Conservation (phyloP, 2,888 invertebrate genomes). For the Chaitophorus viminalis region DNA sequence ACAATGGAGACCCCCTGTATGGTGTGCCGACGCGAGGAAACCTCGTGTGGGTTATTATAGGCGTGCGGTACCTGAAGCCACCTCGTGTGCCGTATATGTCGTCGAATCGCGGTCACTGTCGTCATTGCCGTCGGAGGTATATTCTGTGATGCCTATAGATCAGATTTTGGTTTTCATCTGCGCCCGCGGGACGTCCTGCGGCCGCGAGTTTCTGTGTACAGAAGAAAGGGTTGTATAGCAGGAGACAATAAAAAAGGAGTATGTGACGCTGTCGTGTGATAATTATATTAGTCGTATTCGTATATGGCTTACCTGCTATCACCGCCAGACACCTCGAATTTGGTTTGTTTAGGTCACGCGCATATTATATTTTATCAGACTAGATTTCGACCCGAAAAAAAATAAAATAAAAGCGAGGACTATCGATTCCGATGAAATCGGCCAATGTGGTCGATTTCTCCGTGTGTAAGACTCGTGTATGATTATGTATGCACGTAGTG, state of each 20-base stretch:
- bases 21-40: neutral
- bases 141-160: neutral
- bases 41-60: neutral
- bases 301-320: neutral
- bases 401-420: neutral
- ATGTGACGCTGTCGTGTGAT: neutral
- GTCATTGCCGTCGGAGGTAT: neutral
- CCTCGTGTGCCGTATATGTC: neutral
- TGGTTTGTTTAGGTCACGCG: neutral
- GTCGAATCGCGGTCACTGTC: constrained; percentile 1
- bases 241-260: neutral
- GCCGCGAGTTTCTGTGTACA: neutral
- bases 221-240: neutral
- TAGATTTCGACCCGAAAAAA: neutral
- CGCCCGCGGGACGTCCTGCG: neutral
- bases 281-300: neutral
- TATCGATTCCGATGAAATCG: neutral
- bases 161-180: neutral
- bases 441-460: constrained; percentile 15
- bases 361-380: neutral
- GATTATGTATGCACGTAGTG: constrained; percentile 35
- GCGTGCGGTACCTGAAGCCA: no score
- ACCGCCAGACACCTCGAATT: neutral
- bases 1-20: neutral
- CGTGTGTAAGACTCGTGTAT: neutral